Percentiles rank a stretch among this genome's conserved stretches.
phyloP scores from a whole-genome alignment of 2,113 vertebrate genomes.

The Ptyas mucosa region DNA sequence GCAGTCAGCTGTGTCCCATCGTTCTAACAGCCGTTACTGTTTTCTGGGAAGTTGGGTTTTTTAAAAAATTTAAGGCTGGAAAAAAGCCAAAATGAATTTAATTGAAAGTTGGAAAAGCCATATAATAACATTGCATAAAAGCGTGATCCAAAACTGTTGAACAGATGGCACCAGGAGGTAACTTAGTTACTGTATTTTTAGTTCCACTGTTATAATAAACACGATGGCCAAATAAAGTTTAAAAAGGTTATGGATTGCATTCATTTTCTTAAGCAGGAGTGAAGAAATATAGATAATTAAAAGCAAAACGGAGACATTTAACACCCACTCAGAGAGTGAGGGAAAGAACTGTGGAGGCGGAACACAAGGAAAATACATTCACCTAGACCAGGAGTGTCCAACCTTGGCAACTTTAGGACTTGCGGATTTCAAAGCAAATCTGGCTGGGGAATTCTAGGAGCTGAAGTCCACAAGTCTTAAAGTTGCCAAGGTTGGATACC shows the following conservation, averaged over 20 bases:
- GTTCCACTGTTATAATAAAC: not conserved
- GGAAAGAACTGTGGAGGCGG: not conserved
- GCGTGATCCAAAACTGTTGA: not conserved
- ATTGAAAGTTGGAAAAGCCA: conserved; percentile 7
- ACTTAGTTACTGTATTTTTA: conserved; percentile 19
- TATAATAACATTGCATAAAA: not conserved
- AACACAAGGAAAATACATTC: not conserved
- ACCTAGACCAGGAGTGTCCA: not conserved
- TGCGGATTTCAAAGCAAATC: not conserved
- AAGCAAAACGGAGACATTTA: not conserved
- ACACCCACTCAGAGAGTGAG: not conserved
- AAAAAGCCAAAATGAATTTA: conserved; percentile 38
- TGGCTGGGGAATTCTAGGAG: not conserved
- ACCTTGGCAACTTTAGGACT: not conserved
- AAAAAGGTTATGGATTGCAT: not conserved
- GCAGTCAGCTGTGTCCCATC: conserved; percentile 36
- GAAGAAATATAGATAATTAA: not conserved
- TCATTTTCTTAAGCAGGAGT: not conserved
- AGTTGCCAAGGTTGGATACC: not conserved
- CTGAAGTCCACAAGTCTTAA: not conserved
- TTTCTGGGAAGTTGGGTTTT: conserved; percentile 38
- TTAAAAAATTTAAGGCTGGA: conserved; percentile 28
- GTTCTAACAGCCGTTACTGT: conserved; percentile 32
- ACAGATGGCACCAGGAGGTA: not conserved
- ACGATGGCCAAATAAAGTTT: conserved; percentile 17